phyloP scores from a whole-genome alignment of 1,140 invertebrate genomes.

The Cotesia vestalis region DNA sequence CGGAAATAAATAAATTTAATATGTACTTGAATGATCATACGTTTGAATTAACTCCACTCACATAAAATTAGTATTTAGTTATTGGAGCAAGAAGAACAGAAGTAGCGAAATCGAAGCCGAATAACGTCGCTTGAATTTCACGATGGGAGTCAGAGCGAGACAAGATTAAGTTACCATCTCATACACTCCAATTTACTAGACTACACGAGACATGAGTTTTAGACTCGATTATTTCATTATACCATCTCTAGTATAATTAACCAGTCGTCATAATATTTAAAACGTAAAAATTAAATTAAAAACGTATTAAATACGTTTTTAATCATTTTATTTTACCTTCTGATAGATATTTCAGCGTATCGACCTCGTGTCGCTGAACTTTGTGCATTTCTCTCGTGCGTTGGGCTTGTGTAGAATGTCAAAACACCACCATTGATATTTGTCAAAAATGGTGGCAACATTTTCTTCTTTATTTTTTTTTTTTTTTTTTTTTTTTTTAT shows the following conservation, averaged over 20 bases:
- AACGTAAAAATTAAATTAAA: too few relatives aligned
- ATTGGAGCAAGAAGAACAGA: conserved; percentile 31
- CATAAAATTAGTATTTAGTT: conserved; percentile 24
- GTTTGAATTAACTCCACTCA: conserved; percentile 1
- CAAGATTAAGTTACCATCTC: conserved; percentile 35
- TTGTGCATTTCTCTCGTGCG: conserved; percentile 26
- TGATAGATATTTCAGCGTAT: conserved; percentile 36
- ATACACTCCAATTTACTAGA: background rate
- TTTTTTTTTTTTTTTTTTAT: background rate
- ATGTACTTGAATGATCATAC: conserved; percentile 14
- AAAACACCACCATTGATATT: conserved; percentile 32
- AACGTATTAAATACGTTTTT: background rate
- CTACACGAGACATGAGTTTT: background rate
- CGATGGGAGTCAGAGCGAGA: conserved; percentile 37
- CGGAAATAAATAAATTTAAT: background rate
- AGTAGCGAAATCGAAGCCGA: conserved; percentile 36
- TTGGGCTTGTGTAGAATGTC: conserved; percentile 30
- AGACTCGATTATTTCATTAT: background rate
- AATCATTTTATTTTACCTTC: conserved; percentile 30
- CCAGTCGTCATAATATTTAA: too few relatives aligned
- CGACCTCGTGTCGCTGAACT: conserved; percentile 33
- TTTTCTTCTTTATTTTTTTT: background rate
- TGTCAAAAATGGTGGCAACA: conserved; percentile 35
- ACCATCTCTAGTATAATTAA: too few relatives aligned
- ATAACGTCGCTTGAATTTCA: conserved; percentile 35